phyloP scores from a whole-genome alignment of 2,797 vertebrate species.

The Apogon hyalosoma region DNA sequence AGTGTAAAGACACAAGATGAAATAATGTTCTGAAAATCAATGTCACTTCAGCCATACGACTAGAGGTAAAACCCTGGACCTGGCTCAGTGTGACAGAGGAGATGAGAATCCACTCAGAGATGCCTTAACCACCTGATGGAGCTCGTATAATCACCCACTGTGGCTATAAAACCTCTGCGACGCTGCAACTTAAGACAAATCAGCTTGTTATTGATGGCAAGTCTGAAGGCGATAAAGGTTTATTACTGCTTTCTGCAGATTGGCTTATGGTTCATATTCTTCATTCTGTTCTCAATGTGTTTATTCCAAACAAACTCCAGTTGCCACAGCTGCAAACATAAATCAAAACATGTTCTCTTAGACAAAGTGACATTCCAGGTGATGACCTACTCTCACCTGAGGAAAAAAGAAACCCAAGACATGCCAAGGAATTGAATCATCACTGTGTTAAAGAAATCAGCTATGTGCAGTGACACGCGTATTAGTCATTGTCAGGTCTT shows the following conservation, averaged over 20 bases:
- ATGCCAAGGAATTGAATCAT: background rate
- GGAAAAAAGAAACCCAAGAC: background rate
- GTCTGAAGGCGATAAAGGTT: background rate
- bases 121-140: constrained; percentile 41
- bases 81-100: constrained; percentile 8
- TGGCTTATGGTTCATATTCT: background rate
- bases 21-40: constrained; percentile 17
- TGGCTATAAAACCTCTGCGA: constrained; percentile 22
- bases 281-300: background rate
- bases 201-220: constrained; percentile 2
- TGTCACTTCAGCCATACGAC: constrained; percentile 21
- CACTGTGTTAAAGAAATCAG: constrained; percentile 1
- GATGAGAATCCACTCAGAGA: constrained; percentile 34
- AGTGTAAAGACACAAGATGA: background rate
- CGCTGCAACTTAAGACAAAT: constrained; percentile 13
- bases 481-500: background rate
- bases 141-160: constrained; percentile 18
- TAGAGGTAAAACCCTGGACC: constrained; percentile 32
- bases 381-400: background rate
- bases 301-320: constrained; percentile 2
- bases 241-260: constrained; percentile 3
- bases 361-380: background rate
- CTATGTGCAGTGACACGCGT: background rate
- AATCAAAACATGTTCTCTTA: background rate
- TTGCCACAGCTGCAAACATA: background rate